Evolutionary conservation across 2,797 vertebrate species (phyloP), one percentile per base, ranked within the genome.

Genomic region (Brachymystax lenok): DNA sequence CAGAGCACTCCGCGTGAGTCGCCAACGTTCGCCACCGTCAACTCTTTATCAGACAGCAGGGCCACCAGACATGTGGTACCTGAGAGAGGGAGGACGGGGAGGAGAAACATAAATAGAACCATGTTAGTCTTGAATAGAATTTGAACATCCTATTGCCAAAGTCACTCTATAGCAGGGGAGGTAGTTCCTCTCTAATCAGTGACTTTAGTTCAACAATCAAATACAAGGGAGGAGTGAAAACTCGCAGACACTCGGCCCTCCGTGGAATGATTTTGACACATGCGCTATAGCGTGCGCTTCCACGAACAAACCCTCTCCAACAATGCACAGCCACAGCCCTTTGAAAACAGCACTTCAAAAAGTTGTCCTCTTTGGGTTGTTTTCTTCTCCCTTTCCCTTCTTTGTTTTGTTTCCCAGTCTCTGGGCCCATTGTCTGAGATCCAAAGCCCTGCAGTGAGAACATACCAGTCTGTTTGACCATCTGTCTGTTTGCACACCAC

Each of bases 1-100:
- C 98, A 99, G 74, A 99, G 74, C 17, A 99, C 98, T 0, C 98
- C 98, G 0, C 98, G 95, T 0, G 98, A 99, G 82, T 99, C 98
- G 0, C 98, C 98, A 0, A 99, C 98, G 0, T 99, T 99, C 76
- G 98, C 98, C 91, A 99, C 98, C 0, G 96, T 99, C 40, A 99
- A 95, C 73, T 98, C 97, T 77, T 97, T 96, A 79, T 98, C 98
- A 0, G 98, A 98, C 10, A 99, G 83, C 51, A 99, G 92, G 0
- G 98, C 98, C 2, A 99, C 93, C 77, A 99, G 88, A 85, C 98
- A 99, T 0, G 98, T 99, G 0, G 98, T 99, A 63, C 98, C 98
- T 99, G 88, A 30, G 81, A 79, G 66, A 74, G 7, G 1, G 21
- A 67, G 24, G 40, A 3, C 61, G 28, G 59, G 35, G 2, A 3